Percentiles rank a stretch among this genome's conserved stretches.
phyloP scores from a whole-genome alignment of 2,797 vertebrate species.

The Falco novaeseelandiae region DNA sequence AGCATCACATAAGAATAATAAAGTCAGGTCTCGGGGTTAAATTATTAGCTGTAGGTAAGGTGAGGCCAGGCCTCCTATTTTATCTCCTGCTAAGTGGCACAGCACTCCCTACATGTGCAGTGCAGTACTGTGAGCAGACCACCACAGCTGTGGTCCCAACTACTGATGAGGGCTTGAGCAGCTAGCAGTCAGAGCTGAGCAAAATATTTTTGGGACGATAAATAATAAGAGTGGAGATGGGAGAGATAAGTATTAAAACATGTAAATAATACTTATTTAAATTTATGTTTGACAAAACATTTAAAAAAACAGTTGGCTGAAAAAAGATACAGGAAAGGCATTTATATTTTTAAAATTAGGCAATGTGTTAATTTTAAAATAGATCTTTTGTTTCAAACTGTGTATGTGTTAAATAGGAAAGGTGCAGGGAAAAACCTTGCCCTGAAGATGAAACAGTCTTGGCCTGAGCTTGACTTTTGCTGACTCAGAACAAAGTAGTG shows the following conservation, averaged over 20 bases:
- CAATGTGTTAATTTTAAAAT: neutral
- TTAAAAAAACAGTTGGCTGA: neutral
- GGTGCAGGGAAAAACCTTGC: neutral
- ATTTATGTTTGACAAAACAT: neutral
- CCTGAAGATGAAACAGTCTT: neutral
- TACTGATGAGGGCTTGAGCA: neutral
- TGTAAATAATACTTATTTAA: neutral
- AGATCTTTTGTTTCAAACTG: neutral
- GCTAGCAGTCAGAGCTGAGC: neutral
- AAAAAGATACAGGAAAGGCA: neutral
- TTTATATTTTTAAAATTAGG: neutral
- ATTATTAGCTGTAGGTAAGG: neutral
- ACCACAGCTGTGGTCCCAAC: neutral
- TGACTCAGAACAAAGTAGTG: neutral
- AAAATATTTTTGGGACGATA: neutral
- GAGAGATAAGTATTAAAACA: neutral
- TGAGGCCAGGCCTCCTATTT: neutral
- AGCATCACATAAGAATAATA: neutral
- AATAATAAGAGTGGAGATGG: neutral
- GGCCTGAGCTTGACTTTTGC: neutral
- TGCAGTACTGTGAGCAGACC: neutral
- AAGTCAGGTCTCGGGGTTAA: neutral
- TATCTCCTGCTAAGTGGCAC: neutral
- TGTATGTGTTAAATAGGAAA: neutral
- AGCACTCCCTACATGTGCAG: rapidly evolving